These are phyloP conservation scores for Paralichthys olivaceus DNA, from an alignment of 2,113 vertebrate genomes.

Conservation along the genomic window DNA sequence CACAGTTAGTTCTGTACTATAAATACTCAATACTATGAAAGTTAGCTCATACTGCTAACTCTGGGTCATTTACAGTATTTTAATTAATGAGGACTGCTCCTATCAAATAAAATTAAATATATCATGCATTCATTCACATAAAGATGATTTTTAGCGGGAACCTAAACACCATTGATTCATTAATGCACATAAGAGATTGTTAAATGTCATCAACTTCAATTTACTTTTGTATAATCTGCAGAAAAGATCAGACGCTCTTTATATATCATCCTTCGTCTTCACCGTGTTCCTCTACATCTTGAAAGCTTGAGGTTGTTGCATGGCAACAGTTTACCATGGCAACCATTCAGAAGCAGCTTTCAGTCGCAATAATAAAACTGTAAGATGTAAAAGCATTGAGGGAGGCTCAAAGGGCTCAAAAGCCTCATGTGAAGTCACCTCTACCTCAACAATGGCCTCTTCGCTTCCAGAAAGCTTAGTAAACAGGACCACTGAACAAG, in stretches of 20 bases:
- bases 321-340: slow-evolving; percentile 67
- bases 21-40: background rate
- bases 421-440: slow-evolving; percentile 32
- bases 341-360: slow-evolving; percentile 61
- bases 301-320: slow-evolving; percentile 31
- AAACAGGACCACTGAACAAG: background rate
- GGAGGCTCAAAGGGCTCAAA: slow-evolving; percentile 37
- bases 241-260: slow-evolving; percentile 4
- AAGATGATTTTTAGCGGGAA: background rate
- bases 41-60: too few species aligned
- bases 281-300: slow-evolving; percentile 1
- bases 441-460: slow-evolving; percentile 30
- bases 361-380: slow-evolving; percentile 43
- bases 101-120: background rate
- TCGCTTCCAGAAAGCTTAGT: background rate
- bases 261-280: slow-evolving; percentile 21
- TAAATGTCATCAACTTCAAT: background rate
- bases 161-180: background rate
- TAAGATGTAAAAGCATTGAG: slow-evolving; percentile 49
- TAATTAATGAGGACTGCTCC: too few species aligned
- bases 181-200: background rate
- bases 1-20: background rate
- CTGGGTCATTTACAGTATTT: too few species aligned
- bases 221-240: background rate
- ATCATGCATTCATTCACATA: background rate